Evolutionary conservation across 2,113 vertebrate species (phyloP), one percentile per base, ranked within the genome.

Genomic region (Pachypanchax playfairii): DNA sequence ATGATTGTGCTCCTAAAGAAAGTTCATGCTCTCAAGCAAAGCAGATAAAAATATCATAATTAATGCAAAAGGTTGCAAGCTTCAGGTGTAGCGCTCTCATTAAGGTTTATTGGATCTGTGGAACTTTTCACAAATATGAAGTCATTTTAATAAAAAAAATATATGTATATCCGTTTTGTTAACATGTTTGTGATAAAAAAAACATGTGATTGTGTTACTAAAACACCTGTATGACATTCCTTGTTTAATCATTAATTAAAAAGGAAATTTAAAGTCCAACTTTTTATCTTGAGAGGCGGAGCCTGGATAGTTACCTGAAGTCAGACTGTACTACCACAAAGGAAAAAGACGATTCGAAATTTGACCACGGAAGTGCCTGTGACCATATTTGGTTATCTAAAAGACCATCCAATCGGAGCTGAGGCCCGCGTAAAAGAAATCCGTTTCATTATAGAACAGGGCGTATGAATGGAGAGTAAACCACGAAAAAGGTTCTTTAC

Each of bases 371-470:
- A 50, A 50, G 7, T 2, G 3, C 1, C 5, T 3, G 4, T 13
- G 1, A 2, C 52, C 71, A 43, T 63, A 68, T 62, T 57, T 26
- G 65, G 42, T 22, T 5, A 51, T 3, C 1, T 5, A 20, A 20
- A 0, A 21, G 43, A n/a, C 33, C 47, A 14, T 59, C 59, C 67
- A 42, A 21, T 57, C 7, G 17, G 17, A 26, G 5, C 35, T 2
- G 18, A 20, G 47, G n/a, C 36, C 2, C 28, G 65, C 48, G 21
- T 33, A 17, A 46, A 46, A 13, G 2, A 10, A 21, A 31, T 38
- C 14, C 1, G 35, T 6, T 5, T 51, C 33, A 39, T 11, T 25
- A 21, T 18, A 17, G 17, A 11, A 8, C 15, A 12, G 55, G 24
- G 10, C 10, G 33, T 10, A 1, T 11, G 33, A 9, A 35, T 2